phyloP scores from a whole-genome alignment of 2,113 vertebrate species.

The Pomatostomus ruficeps region DNA sequence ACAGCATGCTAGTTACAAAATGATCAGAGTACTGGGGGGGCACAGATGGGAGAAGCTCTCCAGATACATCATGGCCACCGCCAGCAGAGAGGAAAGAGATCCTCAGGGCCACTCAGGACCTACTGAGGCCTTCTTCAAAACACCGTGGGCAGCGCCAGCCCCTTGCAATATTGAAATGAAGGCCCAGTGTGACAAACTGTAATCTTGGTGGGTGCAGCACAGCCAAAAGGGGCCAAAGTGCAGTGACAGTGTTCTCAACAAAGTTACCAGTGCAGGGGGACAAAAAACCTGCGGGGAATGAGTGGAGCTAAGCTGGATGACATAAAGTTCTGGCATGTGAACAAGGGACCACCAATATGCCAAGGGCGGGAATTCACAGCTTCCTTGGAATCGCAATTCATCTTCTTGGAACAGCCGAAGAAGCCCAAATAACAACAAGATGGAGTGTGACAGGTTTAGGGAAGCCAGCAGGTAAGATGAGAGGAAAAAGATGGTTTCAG shows the following conservation, averaged over 20 bases:
- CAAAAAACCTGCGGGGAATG: neutral
- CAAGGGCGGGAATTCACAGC: neutral
- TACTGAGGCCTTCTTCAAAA: neutral
- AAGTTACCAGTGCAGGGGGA: neutral
- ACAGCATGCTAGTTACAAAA: neutral
- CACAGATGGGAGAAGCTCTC: neutral
- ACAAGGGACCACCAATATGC: neutral
- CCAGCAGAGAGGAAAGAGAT: neutral
- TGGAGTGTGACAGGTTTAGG: neutral
- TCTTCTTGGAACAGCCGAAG: neutral
- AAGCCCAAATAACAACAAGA: neutral
- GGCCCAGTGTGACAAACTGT: neutral
- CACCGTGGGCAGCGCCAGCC: accelerated
- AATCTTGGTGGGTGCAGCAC: neutral
- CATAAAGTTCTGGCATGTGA: neutral
- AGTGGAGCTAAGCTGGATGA: neutral
- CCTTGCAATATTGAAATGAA: neutral
- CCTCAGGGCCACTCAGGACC: neutral
- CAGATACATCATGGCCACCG: neutral
- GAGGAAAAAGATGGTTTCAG: neutral
- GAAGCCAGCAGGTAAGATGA: neutral
- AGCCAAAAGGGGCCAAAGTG: accelerated
- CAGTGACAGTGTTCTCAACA: neutral
- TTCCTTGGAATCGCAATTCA: neutral
- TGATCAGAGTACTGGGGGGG: neutral